Evolutionary conservation across 2,888 invertebrate genomes (phyloP).

Genomic region (Andrena bicolor): DNA sequence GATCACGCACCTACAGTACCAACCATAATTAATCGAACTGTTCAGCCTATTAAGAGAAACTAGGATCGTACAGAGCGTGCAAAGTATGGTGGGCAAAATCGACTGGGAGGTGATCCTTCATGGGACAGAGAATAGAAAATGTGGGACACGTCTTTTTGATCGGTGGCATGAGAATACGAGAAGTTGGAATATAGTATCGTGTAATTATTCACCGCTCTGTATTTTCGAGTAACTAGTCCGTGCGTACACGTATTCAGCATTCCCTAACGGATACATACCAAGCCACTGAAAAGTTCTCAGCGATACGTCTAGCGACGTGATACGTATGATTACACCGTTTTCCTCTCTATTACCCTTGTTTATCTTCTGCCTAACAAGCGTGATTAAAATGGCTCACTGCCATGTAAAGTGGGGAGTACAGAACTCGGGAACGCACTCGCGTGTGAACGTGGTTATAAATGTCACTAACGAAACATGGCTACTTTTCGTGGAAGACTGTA

Average conservation of each 20-base stretch:
- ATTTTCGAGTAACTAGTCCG: not conserved
- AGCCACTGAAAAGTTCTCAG: constrained; percentile 7
- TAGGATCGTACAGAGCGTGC: not conserved
- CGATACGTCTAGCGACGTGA: not conserved
- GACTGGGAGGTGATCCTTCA: not conserved
- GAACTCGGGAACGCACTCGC: not conserved
- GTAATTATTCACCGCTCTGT: not conserved
- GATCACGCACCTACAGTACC: not conserved
- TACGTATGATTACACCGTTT: constrained; percentile 8
- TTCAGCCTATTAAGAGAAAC: not conserved
- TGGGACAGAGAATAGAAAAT: not conserved
- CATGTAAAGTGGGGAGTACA: not conserved
- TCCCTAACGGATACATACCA: not conserved
- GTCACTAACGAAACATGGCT: not conserved
- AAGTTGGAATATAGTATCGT: too few species aligned
- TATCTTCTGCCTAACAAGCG: not conserved
- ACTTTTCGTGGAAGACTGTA: too few species aligned
- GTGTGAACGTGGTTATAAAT: not conserved
- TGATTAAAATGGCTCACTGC: not conserved
- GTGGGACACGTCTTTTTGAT: not conserved
- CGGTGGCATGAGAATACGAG: too few species aligned
- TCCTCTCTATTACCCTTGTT: constrained; percentile 4
- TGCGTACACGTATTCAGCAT: not conserved
- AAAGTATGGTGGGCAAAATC: not conserved
- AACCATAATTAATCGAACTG: not conserved